A percentile compares a stretch with the other conserved stretches of the same genome.
phyloP scores from a whole-genome alignment of 2,797 vertebrate species.

The Eidolon dupreanum region DNA sequence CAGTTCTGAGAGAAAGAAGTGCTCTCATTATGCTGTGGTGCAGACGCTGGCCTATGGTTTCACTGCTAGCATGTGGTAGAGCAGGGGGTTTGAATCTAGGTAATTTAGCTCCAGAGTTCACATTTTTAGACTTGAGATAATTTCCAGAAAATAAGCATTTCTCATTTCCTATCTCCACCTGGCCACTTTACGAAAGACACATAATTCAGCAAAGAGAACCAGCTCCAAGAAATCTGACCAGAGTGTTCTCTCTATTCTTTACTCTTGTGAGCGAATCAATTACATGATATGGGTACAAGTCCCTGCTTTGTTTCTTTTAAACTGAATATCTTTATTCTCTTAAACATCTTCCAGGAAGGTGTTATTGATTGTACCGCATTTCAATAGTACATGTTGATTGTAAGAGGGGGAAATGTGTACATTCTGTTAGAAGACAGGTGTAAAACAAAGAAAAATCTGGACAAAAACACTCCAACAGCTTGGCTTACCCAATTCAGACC shows the following conservation, averaged over 20 bases:
- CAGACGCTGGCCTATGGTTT: neutral
- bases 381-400: conserved; percentile 51
- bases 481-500: conserved; percentile 51
- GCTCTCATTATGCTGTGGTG: rapidly evolving
- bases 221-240: neutral
- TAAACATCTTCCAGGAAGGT: conserved; percentile 31
- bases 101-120: neutral
- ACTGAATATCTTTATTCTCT: conserved; percentile 50
- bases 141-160: neutral
- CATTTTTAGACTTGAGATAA: neutral
- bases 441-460: conserved; percentile 56
- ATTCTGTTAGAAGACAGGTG: conserved; percentile 67
- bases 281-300: neutral
- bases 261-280: neutral
- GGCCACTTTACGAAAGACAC: neutral
- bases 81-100: neutral
- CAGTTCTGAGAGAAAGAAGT: neutral
- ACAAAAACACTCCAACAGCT: conserved; percentile 58
- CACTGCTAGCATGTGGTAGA: neutral
- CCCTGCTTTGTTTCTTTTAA: conserved; percentile 51
- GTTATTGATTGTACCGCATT: conserved; percentile 6
- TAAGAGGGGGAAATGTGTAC: conserved; percentile 1
- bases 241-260: neutral
- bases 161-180: neutral
- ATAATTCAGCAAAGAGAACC: neutral